A percentile compares a stretch with the other conserved stretches of the same genome.
phyloP scores from a whole-genome alignment of 1,140 invertebrate species.

The Aphelenchoides fujianensis region DNA sequence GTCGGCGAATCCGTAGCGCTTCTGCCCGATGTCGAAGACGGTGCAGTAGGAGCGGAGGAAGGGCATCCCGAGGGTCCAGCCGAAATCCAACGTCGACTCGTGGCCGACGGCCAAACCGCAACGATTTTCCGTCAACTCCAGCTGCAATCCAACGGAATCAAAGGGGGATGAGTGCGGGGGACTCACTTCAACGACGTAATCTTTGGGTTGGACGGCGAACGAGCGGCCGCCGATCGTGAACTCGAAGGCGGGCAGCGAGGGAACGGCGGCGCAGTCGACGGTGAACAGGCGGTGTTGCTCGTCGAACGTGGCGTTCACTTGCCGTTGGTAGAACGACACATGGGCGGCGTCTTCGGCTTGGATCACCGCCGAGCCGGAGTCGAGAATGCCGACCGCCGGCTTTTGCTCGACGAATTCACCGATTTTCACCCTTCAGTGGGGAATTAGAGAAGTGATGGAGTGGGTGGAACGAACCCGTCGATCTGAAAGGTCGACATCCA shows the following conservation, averaged over 20 bases:
- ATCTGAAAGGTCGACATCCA: conserved; percentile 8
- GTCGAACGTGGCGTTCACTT: not conserved
- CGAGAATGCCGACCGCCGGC: not conserved
- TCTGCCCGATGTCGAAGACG: not conserved
- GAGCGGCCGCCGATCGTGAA: conserved; percentile 3
- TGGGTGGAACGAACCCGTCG: not conserved
- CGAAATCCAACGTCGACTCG: not conserved
- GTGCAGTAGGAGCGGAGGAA: conserved; percentile 6
- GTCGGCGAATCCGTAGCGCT: not conserved
- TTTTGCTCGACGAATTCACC: not conserved
- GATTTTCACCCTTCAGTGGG: not conserved
- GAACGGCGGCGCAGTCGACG: not conserved
- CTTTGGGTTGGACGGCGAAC: not conserved
- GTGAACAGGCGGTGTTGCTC: not conserved
- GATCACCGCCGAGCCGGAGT: not conserved
- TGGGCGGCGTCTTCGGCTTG: not conserved
- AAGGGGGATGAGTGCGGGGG: too few species aligned
- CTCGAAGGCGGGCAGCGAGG: not conserved
- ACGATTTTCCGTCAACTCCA: not conserved
- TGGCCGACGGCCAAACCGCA: not conserved
- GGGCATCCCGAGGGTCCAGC: not conserved
- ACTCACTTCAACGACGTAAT: conserved; percentile 5
- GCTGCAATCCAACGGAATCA: not conserved
- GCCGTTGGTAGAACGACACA: not conserved
- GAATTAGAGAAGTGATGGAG: too few species aligned